A percentile compares a stretch with the other conserved stretches of the same genome.
These are phyloP conservation scores for Philereme vetulata DNA, from an alignment of 2,888 invertebrate species.

Conservation along the genomic window DNA sequence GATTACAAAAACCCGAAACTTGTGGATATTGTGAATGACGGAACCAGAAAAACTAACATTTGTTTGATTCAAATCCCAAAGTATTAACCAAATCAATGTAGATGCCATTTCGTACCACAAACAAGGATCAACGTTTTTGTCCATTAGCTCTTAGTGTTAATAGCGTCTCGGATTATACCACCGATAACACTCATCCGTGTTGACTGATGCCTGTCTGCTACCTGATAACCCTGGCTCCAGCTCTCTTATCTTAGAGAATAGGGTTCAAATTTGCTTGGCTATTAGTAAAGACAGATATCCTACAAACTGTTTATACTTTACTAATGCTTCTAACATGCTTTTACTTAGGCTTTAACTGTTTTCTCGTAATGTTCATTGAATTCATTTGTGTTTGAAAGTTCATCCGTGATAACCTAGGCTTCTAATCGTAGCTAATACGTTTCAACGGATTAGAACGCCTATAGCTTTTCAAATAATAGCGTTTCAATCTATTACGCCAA, in stretches of 20 bases:
- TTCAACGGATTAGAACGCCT: not conserved
- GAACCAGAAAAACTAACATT: no score
- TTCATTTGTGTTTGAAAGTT: conserved; percentile 5
- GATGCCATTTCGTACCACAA: conserved; percentile 52
- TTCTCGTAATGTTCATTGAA: conserved; percentile 2
- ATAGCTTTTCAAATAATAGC: no score
- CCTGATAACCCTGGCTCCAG: conserved; percentile 60
- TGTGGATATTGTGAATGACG: no score
- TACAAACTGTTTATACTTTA: not conserved
- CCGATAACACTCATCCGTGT: conserved; percentile 55
- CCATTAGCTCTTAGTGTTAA: conserved; percentile 80
- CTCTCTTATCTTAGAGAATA: conserved; percentile 47
- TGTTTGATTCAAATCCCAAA: conserved; percentile 4
- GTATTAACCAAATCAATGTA: conserved; percentile 44
- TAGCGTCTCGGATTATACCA: conserved; percentile 74
- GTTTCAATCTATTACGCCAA: no score
- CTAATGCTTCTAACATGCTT: conserved; percentile 6
- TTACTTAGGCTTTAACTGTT: not conserved
- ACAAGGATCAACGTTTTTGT: conserved; percentile 79
- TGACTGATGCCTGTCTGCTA: conserved; percentile 70
- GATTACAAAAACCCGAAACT: no score
- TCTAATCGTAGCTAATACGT: conserved; percentile 1
- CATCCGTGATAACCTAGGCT: conserved; percentile 1
- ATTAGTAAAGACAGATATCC: conserved; percentile 4
- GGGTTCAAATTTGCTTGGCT: conserved; percentile 39